These are phyloP conservation scores for Piprites chloris DNA, from an alignment of 2,113 vertebrate genomes.

Conservation along the genomic window DNA sequence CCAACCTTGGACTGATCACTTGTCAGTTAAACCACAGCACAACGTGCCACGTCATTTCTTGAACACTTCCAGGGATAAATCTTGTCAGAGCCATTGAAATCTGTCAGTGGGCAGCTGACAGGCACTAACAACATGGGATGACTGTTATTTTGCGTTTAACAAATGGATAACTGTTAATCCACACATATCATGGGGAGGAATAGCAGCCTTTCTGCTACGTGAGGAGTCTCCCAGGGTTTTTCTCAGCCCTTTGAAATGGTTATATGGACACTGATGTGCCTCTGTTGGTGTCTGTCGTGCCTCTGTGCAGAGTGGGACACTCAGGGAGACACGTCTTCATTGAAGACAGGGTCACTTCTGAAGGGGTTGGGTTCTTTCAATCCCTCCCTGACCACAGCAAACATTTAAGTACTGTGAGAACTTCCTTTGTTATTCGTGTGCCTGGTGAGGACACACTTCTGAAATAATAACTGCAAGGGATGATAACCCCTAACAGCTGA, in stretches of 20 bases:
- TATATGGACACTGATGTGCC: neutral
- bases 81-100: neutral
- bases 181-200: neutral
- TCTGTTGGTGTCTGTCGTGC: neutral
- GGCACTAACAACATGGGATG: neutral
- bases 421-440: neutral
- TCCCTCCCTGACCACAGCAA: neutral
- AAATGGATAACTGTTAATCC: neutral
- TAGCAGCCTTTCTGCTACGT: neutral
- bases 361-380: neutral
- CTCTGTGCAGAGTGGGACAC: neutral
- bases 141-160: neutral
- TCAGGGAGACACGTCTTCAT: neutral
- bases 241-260: neutral
- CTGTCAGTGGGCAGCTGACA: neutral
- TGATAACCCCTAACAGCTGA: neutral
- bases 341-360: neutral
- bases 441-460: neutral
- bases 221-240: neutral
- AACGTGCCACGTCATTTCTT: neutral
- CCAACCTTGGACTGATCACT: neutral
- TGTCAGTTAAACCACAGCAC: neutral
- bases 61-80: neutral
- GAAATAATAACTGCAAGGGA: neutral
- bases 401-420: slow-evolving; percentile 39